Evolutionary conservation across 2,888 invertebrate species (phyloP).

Genomic region (Drosophila falleni): DNA sequence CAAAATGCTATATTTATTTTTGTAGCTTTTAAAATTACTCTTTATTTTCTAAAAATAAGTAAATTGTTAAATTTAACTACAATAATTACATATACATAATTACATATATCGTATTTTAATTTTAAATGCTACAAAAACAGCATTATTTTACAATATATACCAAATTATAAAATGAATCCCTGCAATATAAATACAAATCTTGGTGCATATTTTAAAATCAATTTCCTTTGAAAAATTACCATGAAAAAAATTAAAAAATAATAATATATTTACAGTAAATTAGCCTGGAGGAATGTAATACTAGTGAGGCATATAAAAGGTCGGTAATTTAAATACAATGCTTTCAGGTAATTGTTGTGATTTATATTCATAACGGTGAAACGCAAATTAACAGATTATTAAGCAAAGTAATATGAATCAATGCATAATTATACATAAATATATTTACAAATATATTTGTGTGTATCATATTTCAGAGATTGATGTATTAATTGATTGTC

Average conservation of each 20-base stretch:
- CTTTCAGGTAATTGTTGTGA: constrained; percentile 16
- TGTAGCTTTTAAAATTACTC: no score
- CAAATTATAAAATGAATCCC: not conserved
- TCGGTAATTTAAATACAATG: constrained; percentile 22
- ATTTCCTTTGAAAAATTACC: not conserved
- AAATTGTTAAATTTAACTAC: no score
- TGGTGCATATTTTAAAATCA: not conserved
- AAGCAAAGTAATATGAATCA: constrained; percentile 24
- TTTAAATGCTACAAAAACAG: no score
- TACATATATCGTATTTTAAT: no score
- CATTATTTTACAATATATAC: no score
- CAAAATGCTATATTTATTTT: no score
- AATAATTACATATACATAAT: no score
- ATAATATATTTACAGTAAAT: constrained; percentile 32
- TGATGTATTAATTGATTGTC: constrained; percentile 23
- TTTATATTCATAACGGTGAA: constrained; percentile 36
- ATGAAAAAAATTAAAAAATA: constrained; percentile 1
- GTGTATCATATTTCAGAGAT: constrained; percentile 15
- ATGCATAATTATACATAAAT: constrained; percentile 11
- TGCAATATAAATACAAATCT: not conserved
- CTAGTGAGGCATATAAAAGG: constrained; percentile 30
- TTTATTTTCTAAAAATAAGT: no score
- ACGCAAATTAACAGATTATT: constrained; percentile 37
- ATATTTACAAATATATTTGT: not conserved
- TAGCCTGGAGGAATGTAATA: constrained; percentile 19